Percentiles rank a stretch among this genome's conserved stretches.
Conservation (phyloP, 37 sponge, comb jelly and placozoan genomes). For the Aplysina aerophoba region DNA sequence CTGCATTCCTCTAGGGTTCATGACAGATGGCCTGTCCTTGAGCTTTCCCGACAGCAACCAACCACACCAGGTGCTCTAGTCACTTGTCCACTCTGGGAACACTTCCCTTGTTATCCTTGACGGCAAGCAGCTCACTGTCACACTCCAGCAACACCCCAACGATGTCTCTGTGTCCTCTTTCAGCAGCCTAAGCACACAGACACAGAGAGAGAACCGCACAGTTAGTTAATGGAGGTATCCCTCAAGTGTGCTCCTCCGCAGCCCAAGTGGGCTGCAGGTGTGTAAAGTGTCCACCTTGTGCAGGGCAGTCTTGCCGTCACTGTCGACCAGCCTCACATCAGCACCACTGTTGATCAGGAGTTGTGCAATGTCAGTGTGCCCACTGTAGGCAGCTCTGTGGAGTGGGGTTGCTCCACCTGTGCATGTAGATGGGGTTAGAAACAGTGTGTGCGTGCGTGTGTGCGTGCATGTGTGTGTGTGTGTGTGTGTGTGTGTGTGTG, state of each 20-base stretch:
- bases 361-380: slow-evolving; percentile 56
- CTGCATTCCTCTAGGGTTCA: no score
- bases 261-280: no score
- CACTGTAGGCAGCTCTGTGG: slow-evolving; percentile 75
- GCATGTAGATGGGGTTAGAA: no score
- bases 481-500: background rate
- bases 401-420: slow-evolving; percentile 78
- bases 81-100: background rate
- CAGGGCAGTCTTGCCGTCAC: slow-evolving; percentile 74
- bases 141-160: background rate
- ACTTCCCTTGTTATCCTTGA: slow-evolving; percentile 32
- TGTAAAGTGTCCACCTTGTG: slow-evolving; percentile 63
- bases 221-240: no score
- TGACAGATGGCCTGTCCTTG: background rate
- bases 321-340: slow-evolving; percentile 52
- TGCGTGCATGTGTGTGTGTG: background rate
- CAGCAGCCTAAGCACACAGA: background rate
- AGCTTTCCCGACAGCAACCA: background rate
- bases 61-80: background rate
- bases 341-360: slow-evolving; percentile 48
- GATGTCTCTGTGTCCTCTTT: slow-evolving; percentile 12
- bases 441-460: no score
- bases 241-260: no score
- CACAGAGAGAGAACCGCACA: no score
- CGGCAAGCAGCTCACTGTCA: background rate